Conservation (phyloP, 2,797 vertebrate genomes). For the Amblyraja radiata region DNA sequence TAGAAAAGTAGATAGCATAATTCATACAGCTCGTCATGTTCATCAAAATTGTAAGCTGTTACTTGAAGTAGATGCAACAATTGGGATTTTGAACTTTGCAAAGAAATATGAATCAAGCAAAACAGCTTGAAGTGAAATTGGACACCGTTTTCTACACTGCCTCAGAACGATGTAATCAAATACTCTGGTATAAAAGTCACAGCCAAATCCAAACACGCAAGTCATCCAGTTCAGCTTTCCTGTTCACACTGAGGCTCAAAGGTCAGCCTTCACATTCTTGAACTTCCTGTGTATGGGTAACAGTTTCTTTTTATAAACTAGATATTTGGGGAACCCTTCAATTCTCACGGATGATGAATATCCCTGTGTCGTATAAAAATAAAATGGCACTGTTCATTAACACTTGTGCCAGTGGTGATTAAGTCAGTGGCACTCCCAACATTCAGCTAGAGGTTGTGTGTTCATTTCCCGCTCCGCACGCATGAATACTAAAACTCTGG, state of each 20-base stretch:
- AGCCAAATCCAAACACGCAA: conserved; percentile 24
- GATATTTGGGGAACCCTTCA: neutral
- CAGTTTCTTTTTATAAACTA: conserved; percentile 19
- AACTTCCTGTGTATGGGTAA: conserved; percentile 15
- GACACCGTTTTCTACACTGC: neutral
- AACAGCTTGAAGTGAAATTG: conserved; percentile 2
- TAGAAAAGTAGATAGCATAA: neutral
- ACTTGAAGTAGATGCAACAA: neutral
- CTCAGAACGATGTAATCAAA: conserved; percentile 9
- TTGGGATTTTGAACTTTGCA: neutral
- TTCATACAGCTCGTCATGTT: neutral
- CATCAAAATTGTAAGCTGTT: neutral
- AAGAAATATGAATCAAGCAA: neutral
- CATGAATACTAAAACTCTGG: too few species aligned
- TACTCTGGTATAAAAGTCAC: conserved; percentile 19
- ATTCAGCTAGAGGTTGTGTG: too few species aligned
- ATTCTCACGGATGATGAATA: conserved; percentile 13
- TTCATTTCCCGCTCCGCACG: too few species aligned
- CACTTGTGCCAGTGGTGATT: too few species aligned
- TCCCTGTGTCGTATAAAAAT: neutral
- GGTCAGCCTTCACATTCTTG: conserved; percentile 16
- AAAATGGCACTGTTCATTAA: neutral
- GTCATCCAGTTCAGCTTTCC: conserved; percentile 24
- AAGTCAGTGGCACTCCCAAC: too few species aligned
- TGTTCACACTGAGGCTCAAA: conserved; percentile 26